Conservation (phyloP, 2,113 vertebrate species). For the Aptenodytes forsteri region DNA sequence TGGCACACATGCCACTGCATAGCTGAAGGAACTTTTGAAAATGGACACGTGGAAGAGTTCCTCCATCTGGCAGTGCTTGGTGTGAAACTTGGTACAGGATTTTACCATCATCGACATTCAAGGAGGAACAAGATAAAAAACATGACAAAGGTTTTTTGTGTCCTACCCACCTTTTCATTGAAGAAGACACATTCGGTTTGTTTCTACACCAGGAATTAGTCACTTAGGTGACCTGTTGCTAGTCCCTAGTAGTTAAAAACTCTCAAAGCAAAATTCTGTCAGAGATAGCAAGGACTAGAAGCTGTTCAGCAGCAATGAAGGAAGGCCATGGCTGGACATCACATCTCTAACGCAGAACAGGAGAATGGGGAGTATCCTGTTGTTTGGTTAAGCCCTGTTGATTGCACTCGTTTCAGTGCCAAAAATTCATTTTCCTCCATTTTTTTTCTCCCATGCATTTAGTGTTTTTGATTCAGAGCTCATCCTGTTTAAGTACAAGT, state of each 20-base stretch:
- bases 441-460: background rate
- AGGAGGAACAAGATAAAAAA: background rate
- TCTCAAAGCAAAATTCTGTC: background rate
- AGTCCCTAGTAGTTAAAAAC: background rate
- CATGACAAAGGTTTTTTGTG: background rate
- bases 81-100: background rate
- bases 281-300: background rate
- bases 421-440: background rate
- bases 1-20: background rate
- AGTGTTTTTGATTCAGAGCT: background rate
- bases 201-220: background rate
- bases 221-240: background rate
- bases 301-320: background rate
- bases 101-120: background rate
- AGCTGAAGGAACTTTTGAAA: background rate
- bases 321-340: background rate
- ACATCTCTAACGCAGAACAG: background rate
- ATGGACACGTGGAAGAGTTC: rapidly evolving
- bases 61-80: background rate
- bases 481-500: background rate
- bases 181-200: rapidly evolving
- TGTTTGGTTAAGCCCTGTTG: background rate
- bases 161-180: background rate
- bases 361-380: background rate
- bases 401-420: background rate